A percentile compares a stretch with the other conserved stretches of the same genome.
phyloP scores from a whole-genome alignment of 2,888 invertebrate genomes.

The Trichacis sp. region DNA sequence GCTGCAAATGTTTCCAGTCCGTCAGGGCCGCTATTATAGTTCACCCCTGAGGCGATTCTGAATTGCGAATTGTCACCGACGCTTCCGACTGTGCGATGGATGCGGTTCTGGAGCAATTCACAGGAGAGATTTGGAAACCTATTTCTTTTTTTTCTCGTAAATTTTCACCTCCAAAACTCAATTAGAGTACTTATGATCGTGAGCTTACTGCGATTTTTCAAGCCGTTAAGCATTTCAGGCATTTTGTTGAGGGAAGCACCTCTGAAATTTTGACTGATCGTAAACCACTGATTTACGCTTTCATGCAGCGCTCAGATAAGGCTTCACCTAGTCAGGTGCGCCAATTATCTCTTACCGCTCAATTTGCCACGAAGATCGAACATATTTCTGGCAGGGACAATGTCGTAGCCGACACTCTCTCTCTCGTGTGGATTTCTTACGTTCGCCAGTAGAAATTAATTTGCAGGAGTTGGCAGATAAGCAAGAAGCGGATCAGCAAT shows the following conservation, averaged over 20 bases:
- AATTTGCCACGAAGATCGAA: slow-evolving; percentile 29
- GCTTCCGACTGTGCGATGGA: slow-evolving; percentile 46
- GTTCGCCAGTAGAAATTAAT: not conserved
- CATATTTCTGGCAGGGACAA: slow-evolving; percentile 23
- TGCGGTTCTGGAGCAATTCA: slow-evolving; percentile 44
- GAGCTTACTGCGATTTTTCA: slow-evolving; percentile 48
- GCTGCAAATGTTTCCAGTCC: too few species aligned
- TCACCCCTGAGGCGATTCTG: slow-evolving; percentile 13
- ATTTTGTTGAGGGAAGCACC: slow-evolving; percentile 37
- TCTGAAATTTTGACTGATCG: slow-evolving; percentile 36
- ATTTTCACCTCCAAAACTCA: slow-evolving; percentile 36
- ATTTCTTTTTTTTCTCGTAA: slow-evolving; percentile 47
- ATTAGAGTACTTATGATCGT: slow-evolving; percentile 47
- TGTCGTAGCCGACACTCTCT: slow-evolving; percentile 20
- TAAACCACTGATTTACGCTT: slow-evolving; percentile 27
- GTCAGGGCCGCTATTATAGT: too few species aligned
- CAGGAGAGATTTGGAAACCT: slow-evolving; percentile 35
- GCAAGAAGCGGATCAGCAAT: slow-evolving; percentile 8
- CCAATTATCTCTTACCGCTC: slow-evolving; percentile 19
- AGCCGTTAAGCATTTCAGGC: slow-evolving; percentile 39
- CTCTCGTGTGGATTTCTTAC: slow-evolving; percentile 3
- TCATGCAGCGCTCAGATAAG: slow-evolving; percentile 4
- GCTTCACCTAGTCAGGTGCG: slow-evolving; percentile 25
- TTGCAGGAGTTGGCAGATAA: not conserved
- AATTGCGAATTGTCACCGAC: slow-evolving; percentile 20